Evolutionary conservation across 2,797 vertebrate species (phyloP), one percentile per base, ranked within the genome.

Genomic region (Remorina albescens): DNA sequence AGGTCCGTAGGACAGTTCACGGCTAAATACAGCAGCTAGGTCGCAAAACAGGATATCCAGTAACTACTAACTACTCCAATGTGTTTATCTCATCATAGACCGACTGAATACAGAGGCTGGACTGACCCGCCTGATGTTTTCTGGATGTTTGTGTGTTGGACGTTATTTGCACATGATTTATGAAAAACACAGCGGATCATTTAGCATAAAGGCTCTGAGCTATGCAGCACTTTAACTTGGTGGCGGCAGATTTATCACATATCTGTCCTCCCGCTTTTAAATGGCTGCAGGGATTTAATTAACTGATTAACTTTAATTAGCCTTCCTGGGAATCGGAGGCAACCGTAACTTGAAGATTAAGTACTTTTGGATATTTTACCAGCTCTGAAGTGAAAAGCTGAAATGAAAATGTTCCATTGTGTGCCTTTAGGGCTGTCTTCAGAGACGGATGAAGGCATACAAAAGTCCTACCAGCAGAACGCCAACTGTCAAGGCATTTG

Each of bases 301-400:
- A 78, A 82, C 58, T 67, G 71, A 80, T 82, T 84, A 62, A 74
- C 70, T 78, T 72, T 78, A 82, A 80, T 87, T 76, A 67, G 57
- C 51, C 58, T 68, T 30, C 47, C 4, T 23, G 53, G 55, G 57
- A 84, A 80, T 66, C 70, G 56, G 8, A 2, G 67, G 69, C 64
- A 69, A 74, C 37, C 42, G 42, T 66, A 68, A 59, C 44, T 61
- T 58, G 13, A 74, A 69, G 69, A 80, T 69, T 30, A 53, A 74
- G 30, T 55, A 47, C 72, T 72, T 70, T 15, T 41, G 65, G 65
- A 61, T 58, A 63, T 68, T 68, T 77, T 54, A 51, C 37, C 46
- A 50, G 21, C 46, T 50, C 19, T 16, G n/a, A 54, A 42, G 34
- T 65, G 55, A 76, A 76, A 32, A 4, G 18, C 34, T 23, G 34